Evolutionary conservation across 2,888 invertebrate species (phyloP), one percentile per base, ranked within the genome.

Genomic region (Subacronicta megacephala): DNA sequence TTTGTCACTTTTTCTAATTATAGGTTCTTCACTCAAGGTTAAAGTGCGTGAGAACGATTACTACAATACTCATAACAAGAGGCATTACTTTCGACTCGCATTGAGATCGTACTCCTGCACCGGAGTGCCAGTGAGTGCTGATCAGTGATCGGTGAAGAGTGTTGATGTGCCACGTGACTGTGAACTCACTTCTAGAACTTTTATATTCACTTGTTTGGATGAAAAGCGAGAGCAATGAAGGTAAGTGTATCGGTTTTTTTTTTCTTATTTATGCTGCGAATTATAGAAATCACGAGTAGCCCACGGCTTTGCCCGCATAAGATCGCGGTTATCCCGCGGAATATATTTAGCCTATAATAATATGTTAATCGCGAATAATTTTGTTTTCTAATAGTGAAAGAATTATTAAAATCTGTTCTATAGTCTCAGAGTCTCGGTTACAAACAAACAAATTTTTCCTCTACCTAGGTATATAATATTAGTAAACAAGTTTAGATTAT

Each of bases 201-300:
- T 37, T 45, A 26, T 63, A 72, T 62, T 72, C 61, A 60, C 61
- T 65, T 62, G 74, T 74, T 62, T 65, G 65, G 49, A 62, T 81
- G 75, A 77, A 82, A 82, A 85, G 68, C 81, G 72, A 78, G 81
- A 89, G 87, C 76, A 79, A 92, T 92, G 91, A 89, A 82, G 83
- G 92, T 92, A 69, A 92, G 92, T 90, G 12, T 17, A 2, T 7
- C 26, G 2, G 18, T 3, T 26, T 37, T 17, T 13, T 10, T 36
- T 10, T 17, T n/a, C n/a, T n/a, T n/a, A n/a, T n/a, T n/a, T n/a
- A n/a, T n/a, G n/a, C n/a, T n/a, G n/a, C n/a, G n/a, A n/a, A n/a
- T n/a, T n/a, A n/a, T n/a, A n/a, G n/a, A n/a, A n/a, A n/a, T n/a
- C n/a, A n/a, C n/a, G n/a, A n/a, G n/a, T n/a, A n/a, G n/a, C n/a